Conservation (phyloP, 2,888 invertebrate species). For the Leptopilina syphax region DNA sequence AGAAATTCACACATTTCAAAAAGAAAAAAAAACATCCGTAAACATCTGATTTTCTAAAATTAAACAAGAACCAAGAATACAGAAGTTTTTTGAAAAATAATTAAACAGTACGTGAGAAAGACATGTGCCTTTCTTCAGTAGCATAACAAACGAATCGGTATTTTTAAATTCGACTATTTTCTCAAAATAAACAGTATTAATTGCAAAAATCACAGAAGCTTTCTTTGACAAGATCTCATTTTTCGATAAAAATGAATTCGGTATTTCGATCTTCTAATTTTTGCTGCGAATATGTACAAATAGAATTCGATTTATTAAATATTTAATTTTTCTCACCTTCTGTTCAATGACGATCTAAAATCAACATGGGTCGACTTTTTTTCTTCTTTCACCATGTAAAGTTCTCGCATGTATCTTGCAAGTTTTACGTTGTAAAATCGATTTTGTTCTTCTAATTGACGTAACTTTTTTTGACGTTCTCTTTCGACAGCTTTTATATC, state of each 20-base stretch:
- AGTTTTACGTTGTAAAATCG: constrained; percentile 27
- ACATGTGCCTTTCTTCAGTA: background rate
- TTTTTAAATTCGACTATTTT: background rate
- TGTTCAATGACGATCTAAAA: constrained; percentile 68
- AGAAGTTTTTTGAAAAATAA: background rate
- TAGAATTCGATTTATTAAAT: background rate
- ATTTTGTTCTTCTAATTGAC: constrained; percentile 45
- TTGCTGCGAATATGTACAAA: too few species aligned
- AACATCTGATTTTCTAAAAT: background rate
- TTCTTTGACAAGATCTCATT: background rate
- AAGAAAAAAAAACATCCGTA: background rate
- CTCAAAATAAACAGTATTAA: background rate
- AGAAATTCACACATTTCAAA: background rate
- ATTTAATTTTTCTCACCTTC: constrained; percentile 62
- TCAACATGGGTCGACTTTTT: constrained; percentile 61
- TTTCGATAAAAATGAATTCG: too few species aligned
- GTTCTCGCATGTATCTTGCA: constrained; percentile 61
- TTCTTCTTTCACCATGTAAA: constrained; percentile 64
- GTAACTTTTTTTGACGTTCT: constrained; percentile 51
- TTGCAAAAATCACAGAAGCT: background rate
- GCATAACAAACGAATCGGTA: background rate
- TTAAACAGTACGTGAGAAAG: background rate
- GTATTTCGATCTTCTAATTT: too few species aligned
- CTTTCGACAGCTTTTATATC: constrained; percentile 44
- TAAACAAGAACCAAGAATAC: background rate